A percentile compares a stretch with the other conserved stretches of the same genome.
Conservation (phyloP, 2,113 vertebrate genomes). For the Sylvilagus bachmani region DNA sequence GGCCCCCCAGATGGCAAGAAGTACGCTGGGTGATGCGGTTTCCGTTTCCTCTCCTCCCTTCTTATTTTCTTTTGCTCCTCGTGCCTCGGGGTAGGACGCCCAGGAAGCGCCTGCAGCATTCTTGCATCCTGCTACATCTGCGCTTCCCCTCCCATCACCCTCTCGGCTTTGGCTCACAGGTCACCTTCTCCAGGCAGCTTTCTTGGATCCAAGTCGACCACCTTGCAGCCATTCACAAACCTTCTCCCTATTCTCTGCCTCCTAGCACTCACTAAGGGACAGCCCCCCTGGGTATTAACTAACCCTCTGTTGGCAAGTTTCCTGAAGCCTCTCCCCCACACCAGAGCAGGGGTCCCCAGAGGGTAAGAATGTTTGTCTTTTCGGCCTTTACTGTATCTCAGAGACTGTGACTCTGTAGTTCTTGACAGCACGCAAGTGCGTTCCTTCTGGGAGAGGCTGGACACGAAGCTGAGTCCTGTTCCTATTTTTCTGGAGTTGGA, state of each 20-base stretch:
- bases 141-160: accelerated
- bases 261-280: accelerated
- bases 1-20: constrained; percentile 58
- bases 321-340: neutral
- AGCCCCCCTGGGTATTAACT: neutral
- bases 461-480: neutral
- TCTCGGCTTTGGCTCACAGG: neutral
- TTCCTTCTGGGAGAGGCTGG: neutral
- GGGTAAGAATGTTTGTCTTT: neutral
- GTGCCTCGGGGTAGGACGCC: neutral
- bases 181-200: neutral
- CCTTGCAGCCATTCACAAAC: too few relatives aligned
- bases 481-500: neutral
- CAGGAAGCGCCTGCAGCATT: neutral
- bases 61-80: constrained; percentile 42
- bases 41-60: neutral
- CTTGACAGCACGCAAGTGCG: neutral
- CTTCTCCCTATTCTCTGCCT: accelerated
- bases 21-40: neutral
- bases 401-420: neutral
- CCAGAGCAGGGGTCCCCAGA: neutral
- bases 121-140: neutral
- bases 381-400: neutral
- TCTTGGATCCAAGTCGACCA: neutral
- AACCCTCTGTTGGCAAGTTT: neutral